phyloP scores from a whole-genome alignment of 2,113 vertebrate species.

The Oryzias curvinotus region DNA sequence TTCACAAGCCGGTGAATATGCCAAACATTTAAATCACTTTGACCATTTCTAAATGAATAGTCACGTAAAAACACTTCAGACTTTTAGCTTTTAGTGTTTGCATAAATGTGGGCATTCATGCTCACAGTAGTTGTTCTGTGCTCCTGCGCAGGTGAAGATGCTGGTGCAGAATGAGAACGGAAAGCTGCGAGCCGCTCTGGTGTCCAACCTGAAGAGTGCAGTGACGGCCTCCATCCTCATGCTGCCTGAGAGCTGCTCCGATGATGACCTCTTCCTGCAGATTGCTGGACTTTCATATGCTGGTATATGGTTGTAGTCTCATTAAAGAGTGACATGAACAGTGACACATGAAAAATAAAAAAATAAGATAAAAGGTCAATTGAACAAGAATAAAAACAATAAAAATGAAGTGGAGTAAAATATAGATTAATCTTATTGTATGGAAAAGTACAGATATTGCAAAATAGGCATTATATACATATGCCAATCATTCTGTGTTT shows the following conservation, averaged over 20 bases:
- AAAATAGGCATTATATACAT: no score
- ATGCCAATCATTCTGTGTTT: no score
- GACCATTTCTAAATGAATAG: neutral
- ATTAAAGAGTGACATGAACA: no score
- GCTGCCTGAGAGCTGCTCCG: constrained; percentile 92
- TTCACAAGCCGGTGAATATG: constrained; percentile 91
- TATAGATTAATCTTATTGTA: no score
- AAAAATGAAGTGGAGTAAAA: no score
- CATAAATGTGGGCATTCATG: neutral
- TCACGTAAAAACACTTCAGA: neutral
- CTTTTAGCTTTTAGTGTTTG: neutral
- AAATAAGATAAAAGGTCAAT: no score
- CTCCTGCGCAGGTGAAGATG: constrained; percentile 86
- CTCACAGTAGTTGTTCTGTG: neutral
- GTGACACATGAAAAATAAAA: no score
- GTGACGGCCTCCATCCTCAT: constrained; percentile 91
- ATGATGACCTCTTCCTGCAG: constrained; percentile 90
- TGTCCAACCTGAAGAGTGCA: constrained; percentile 89
- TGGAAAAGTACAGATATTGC: no score
- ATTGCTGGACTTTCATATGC: constrained; percentile 93
- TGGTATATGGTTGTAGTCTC: constrained; percentile 64
- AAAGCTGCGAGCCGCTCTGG: constrained; percentile 81
- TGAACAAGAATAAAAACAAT: no score
- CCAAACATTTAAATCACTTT: neutral
- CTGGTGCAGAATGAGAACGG: constrained; percentile 83